phyloP scores from a whole-genome alignment of 2,888 invertebrate genomes.

The Alsophila aescularia region DNA sequence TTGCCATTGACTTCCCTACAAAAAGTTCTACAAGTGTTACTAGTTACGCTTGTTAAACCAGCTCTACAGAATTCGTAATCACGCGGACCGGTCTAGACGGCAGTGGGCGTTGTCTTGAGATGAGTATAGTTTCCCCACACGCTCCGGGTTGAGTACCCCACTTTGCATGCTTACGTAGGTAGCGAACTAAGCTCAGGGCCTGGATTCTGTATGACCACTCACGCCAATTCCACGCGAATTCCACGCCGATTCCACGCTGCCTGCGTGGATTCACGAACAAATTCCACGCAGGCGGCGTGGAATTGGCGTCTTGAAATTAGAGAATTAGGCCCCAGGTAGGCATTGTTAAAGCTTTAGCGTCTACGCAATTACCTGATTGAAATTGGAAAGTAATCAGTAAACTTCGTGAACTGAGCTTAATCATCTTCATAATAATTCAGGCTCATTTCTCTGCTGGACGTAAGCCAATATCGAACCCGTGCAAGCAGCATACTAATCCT shows the following conservation, averaged over 20 bases:
- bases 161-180: conserved; percentile 10
- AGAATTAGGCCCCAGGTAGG: no score
- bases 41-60: conserved; percentile 29
- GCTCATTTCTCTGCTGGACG: no score
- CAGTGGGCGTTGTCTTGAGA: conserved; percentile 35
- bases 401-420: no score
- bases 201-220: no score
- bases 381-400: not conserved
- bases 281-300: no score
- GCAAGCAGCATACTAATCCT: no score
- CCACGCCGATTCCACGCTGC: no score
- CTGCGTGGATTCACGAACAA: no score
- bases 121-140: conserved; percentile 20
- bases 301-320: no score
- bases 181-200: not conserved
- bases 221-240: no score
- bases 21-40: conserved; percentile 19
- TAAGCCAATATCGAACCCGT: no score
- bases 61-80: conserved; percentile 37
- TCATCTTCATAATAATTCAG: no score
- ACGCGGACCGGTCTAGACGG: conserved; percentile 34
- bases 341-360: not conserved
- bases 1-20: not conserved
- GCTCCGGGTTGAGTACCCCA: conserved; percentile 22
- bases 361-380: conserved; percentile 1